Evolutionary conservation across 2,113 vertebrate genomes (phyloP), one percentile per base, ranked within the genome.

Genomic region (Labrus mixtus): DNA sequence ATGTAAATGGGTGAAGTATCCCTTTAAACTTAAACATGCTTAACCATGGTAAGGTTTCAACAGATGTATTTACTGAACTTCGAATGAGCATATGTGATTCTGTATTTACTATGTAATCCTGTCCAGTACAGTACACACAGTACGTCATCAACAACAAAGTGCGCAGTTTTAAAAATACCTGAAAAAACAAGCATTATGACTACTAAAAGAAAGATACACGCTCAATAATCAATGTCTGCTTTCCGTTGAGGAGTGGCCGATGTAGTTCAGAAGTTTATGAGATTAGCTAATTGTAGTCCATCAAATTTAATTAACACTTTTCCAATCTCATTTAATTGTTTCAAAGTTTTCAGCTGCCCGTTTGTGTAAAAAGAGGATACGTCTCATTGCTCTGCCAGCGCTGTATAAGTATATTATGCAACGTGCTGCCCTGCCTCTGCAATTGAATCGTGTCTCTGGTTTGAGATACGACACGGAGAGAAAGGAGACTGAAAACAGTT

Each of bases 401-500:
- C 4, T 33, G 29, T 33, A n/a, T n/a, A 33, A 76, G 29, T 65
- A 71, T 62, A 54, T 48, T 72, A 73, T 67, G 62, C 74, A 77
- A 54, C 63, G 68, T 75, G 73, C 46, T 33, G 78, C 79, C 73
- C 68, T 46, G 62, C 55, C 61, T 73, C 73, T 10, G 11, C 84
- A 89, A 86, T 76, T 84, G 66, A 87, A 88, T 79, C 88, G 75
- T 78, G 70, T 75, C 55, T 67, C 54, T 86, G 48, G 78, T 77
- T 64, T 83, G 81, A 91, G 89, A 73, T 85, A 79, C 55, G 77
- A 84, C 76, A 79, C 4, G 33, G 45, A 82, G 23, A 70, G 69
- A 81, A 83, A 78, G 75, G 87, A 78, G 79, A 83, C 59, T 80
- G 82, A 83, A 84, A 89, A 88, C 79, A 81, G 82, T 91, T 92